Percentiles rank a stretch among this genome's conserved stretches.
Evolutionary conservation across 2,888 invertebrate species (phyloP).

Genomic region (Ennomos erosarius): DNA sequence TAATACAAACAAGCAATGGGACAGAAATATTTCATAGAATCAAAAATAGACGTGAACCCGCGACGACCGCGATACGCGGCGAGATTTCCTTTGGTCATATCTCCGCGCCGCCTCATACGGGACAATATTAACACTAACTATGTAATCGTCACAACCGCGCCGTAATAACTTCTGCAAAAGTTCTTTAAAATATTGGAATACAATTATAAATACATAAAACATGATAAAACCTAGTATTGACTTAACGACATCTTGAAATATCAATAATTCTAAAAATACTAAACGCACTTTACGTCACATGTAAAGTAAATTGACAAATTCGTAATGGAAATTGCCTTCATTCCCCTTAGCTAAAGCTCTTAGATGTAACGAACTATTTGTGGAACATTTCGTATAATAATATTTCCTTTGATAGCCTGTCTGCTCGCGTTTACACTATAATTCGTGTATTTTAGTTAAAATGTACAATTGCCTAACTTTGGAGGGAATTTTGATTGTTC

Average conservation of each 20-base stretch:
- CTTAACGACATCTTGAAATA: too few species aligned
- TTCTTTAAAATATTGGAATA: background rate
- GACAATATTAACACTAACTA: background rate
- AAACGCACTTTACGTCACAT: too few species aligned
- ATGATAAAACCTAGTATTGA: too few species aligned
- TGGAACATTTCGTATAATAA: slow-evolving; percentile 3
- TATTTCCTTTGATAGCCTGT: background rate
- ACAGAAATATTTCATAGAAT: slow-evolving; percentile 70
- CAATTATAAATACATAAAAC: too few species aligned
- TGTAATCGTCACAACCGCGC: background rate
- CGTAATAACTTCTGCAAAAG: background rate
- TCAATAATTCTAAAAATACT: too few species aligned
- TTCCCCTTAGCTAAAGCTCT: background rate
- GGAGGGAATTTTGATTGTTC: too few species aligned
- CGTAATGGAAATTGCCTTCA: too few species aligned
- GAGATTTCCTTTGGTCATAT: slow-evolving; percentile 1
- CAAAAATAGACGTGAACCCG: slow-evolving; percentile 61
- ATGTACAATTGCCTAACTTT: too few species aligned
- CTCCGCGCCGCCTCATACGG: slow-evolving; percentile 14
- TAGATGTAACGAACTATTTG: slow-evolving; percentile 1
- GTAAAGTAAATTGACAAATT: too few species aligned
- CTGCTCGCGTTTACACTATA: background rate
- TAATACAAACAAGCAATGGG: slow-evolving; percentile 56
- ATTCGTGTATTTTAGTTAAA: too few species aligned
- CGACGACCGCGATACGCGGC: background rate